Evolutionary conservation across 2,797 vertebrate species (phyloP), one percentile per base, ranked within the genome.

Genomic region (Lates japonicus): DNA sequence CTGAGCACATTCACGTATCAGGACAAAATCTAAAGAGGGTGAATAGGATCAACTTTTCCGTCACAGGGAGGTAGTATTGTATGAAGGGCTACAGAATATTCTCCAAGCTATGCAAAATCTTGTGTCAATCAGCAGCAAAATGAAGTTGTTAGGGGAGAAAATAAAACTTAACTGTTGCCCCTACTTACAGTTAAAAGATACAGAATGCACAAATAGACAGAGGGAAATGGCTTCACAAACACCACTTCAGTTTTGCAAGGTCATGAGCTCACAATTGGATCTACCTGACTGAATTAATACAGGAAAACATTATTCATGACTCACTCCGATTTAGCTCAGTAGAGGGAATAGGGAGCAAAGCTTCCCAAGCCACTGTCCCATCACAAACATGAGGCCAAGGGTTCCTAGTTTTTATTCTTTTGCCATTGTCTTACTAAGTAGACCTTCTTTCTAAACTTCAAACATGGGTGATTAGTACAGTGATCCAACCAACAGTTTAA

Each of bases 181-280:
- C 17, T 42, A n/a, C 12, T 70, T 69, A 16, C n/a, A 33, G 35
- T 59, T 46, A 70, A 54, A 62, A 13, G 9, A 46, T 12, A 37
- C 22, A 31, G 69, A 19, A 74, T 33, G 59, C 59, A 55, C 44
- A 44, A 39, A 54, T 5, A 73, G 19, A 59, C 37, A 74, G 41
- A 57, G 12, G 17, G 39, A 54, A 20, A 79, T 3, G 33, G 51
- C 31, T 70, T 59, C 35, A 65, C 31, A 62, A n/a, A 62, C 52
- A 41, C 3, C n/a, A 33, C 44, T 68, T 75, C 1, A 22, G 41
- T 49, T 83, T 74, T 65, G 31, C 10, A 19, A 42, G 74, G 54
- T 66, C 31, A 3, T 71, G 25, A 80, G 81, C 80, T 85, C 75
- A 86, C 68, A 46, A 60, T 41, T 83, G 63, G 65, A 49, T 66